Base-by-base conservation (phyloP, 1,140 invertebrate genomes). In the Lordiphosa mommai region DNA sequence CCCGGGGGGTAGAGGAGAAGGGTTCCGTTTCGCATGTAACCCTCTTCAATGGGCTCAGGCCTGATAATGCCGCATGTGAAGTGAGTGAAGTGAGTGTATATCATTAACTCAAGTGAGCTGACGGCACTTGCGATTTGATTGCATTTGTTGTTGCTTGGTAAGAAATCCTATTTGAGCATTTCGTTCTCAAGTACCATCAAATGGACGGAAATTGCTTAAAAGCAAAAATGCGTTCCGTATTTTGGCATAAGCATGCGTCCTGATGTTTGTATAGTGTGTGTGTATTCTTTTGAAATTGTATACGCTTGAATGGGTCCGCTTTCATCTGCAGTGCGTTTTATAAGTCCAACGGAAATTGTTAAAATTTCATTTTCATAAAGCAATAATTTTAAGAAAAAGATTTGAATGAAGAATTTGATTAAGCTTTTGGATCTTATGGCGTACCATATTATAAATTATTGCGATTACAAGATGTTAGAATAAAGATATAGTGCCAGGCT, bases 81-180 rank as follows among this genome's bases (percentile, higher is more conserved):
- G 40, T 82, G 65, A 80, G 40, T 82, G 65, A 80, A 82, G 76
- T 71, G 77, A 82, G 71, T 82, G 77, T 80, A 84, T 80, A 80
- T 80, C 77, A 80, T 80, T 80, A 80, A 80, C 76, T 80, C 66
- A 27, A 80, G 76, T 27, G 23, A 57, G 58, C 57, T 74, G 70
- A 59, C 67, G 64, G 53, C 73, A 77, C 73, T 82, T 63, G 76
- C 70, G 66, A 61, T 73, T 73, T 80, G 53, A 77, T 77, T 77
- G 69, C 64, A 61, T 80, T 79, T 63, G 49, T 63, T 57, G 59
- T 46, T 34, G 37, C 29, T 32, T 37, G 44, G 13, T 20, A 58
- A 51, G 58, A 80, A 72, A 73, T 74, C 60, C 76, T 64, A 63
- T 74, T 79, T 33, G 37, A 72, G 57, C 36, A 59, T 34, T 59